Conservation (phyloP, 2,797 vertebrate genomes). For the Scomberomorus guttatus region DNA sequence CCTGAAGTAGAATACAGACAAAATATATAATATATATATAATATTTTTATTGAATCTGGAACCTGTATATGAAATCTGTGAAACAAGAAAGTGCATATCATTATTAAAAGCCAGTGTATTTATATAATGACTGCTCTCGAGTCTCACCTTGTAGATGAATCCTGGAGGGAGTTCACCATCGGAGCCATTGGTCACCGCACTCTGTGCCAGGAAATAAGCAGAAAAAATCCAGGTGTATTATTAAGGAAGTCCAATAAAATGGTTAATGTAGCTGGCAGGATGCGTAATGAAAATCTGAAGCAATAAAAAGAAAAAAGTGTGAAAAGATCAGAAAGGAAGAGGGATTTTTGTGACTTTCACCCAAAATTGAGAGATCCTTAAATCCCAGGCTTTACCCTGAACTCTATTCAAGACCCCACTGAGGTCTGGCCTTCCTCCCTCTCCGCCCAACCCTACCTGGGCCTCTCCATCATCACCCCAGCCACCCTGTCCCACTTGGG, state of each 20-base stretch:
- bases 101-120: neutral
- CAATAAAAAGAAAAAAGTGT: neutral
- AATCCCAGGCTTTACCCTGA: neutral
- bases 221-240: neutral
- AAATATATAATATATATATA: too few species aligned
- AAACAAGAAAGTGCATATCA: neutral
- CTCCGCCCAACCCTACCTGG: slow-evolving; percentile 64
- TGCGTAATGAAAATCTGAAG: neutral
- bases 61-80: too few species aligned
- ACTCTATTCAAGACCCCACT: neutral
- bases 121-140: neutral
- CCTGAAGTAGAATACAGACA: slow-evolving; percentile 60
- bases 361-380: slow-evolving; percentile 1
- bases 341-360: neutral
- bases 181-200: slow-evolving; percentile 88
- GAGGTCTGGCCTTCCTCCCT: neutral
- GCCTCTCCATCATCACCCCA: slow-evolving; percentile 65
- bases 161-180: slow-evolving; percentile 91
- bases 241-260: neutral
- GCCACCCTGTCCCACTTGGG: slow-evolving; percentile 50
- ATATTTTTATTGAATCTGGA: neutral
- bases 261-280: neutral
- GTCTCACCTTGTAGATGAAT: slow-evolving; percentile 92
- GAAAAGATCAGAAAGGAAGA: neutral
- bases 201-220: slow-evolving; percentile 74